phyloP scores from a whole-genome alignment of 2,797 vertebrate species.

The Acrocephalus scirpaceus region DNA sequence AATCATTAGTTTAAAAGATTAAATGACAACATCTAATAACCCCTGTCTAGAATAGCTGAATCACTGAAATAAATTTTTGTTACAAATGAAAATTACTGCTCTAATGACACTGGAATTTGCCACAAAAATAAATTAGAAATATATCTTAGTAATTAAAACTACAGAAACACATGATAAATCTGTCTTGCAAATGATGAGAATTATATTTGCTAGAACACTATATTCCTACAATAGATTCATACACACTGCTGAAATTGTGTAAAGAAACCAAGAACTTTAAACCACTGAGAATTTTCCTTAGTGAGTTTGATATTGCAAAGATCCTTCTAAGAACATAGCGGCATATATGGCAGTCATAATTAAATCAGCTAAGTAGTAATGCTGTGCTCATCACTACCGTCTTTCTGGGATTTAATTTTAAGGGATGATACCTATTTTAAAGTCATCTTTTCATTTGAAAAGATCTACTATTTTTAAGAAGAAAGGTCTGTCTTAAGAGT shows the following conservation, averaged over 20 bases:
- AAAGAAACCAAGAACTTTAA: background rate
- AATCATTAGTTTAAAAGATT: constrained; percentile 32
- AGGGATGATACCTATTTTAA: background rate
- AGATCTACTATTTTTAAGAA: background rate
- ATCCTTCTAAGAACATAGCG: background rate
- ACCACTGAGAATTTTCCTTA: background rate
- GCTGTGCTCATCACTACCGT: background rate
- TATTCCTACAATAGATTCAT: background rate
- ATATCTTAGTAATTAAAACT: constrained; percentile 42
- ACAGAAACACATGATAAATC: background rate
- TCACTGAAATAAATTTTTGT: constrained; percentile 29
- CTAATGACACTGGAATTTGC: constrained; percentile 15
- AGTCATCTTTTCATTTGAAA: background rate
- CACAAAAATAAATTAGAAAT: constrained; percentile 23
- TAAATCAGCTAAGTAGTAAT: background rate
- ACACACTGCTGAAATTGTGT: background rate
- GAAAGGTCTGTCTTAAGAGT: background rate
- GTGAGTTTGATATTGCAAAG: background rate
- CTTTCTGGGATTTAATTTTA: background rate
- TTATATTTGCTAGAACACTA: background rate
- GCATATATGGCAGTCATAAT: background rate
- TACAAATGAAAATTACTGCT: constrained; percentile 21
- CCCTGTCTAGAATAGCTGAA: constrained; percentile 1
- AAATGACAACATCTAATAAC: constrained; percentile 12
- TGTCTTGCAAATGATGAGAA: background rate